Evolutionary conservation across 1,140 invertebrate genomes (phyloP), one percentile per base, ranked within the genome.

Genomic region (Holcopasites calliopsidis): DNA sequence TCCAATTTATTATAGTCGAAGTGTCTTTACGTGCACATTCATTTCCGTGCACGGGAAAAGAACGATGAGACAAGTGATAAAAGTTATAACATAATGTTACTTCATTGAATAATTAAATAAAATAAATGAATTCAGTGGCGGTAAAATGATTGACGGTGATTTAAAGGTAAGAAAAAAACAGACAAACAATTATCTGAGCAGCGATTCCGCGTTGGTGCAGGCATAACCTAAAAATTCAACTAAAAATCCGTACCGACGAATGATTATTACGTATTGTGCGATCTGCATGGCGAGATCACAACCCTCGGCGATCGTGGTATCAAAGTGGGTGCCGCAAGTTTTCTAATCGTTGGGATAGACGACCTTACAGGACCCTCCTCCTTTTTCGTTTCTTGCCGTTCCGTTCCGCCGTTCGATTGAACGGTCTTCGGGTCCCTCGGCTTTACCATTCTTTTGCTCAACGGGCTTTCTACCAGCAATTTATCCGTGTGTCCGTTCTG

Each of bases 311-410:
- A 66, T 65, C 85, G 84, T 60, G 88, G 86, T 72, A 86, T 90
- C 23, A 88, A 58, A 23, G 85, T 85, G 33, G 86, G 61, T 10
- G 85, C 77, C n/a, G 77, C 62, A 50, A 88, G 83, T 76, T 87
- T 86, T 58, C 86, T 87, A 52, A 85, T 80, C 50, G 86, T 89
- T 13, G 89, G 90, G 75, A 90, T 90, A 40, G 85, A 86, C 62
- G 89, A 88, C 73, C 86, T 90, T 23, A 78, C 68, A 8, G 82
- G 31, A 62, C 60, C 64, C 52, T 66, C 66, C 28, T 84, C 79
- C 33, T 57, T 55, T 16, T 79, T 86, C n/a, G 18, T 28, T 2
- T 76, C 57, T 8, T 52, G 26, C 54, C 73, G 69, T 26, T 77
- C 77, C 23, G 60, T 42, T 18, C 66, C 57, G 55, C 66, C 60